Evolutionary conservation across 2,888 invertebrate genomes (phyloP).

Genomic region (Pseudeuparius sepicola): DNA sequence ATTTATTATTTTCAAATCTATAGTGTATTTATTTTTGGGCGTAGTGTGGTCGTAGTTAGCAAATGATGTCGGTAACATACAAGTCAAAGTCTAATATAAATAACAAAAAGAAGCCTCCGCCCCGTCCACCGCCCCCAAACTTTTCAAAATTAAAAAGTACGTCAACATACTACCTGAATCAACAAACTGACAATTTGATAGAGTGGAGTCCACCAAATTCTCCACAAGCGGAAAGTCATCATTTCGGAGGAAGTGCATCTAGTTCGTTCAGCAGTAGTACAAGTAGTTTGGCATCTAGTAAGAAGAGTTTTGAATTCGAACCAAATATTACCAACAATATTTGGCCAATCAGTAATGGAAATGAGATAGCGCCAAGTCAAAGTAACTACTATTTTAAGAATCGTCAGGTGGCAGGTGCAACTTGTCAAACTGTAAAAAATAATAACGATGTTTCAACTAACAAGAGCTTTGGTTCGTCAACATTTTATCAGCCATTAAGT

Average conservation of each 20-base stretch:
- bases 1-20: too few relatives aligned
- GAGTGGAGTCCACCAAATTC: conserved; percentile 44
- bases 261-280: conserved; percentile 38
- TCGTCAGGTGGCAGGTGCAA: neutral
- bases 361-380: conserved; percentile 10
- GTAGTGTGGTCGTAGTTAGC: too few relatives aligned
- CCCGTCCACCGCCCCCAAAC: conserved; percentile 61
- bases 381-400: conserved; percentile 7
- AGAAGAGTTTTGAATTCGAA: conserved; percentile 70
- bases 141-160: conserved; percentile 34
- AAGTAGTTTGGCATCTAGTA: conserved; percentile 55
- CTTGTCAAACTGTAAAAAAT: neutral
- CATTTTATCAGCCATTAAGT: too few relatives aligned
- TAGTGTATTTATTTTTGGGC: too few relatives aligned
- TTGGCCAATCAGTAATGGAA: conserved; percentile 31
- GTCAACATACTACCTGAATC: conserved; percentile 33
- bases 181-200: conserved; percentile 37
- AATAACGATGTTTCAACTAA: too few relatives aligned
- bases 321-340: conserved; percentile 37
- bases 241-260: conserved; percentile 36
- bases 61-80: too few relatives aligned
- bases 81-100: conserved; percentile 22
- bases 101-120: conserved; percentile 58
- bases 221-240: conserved; percentile 33
- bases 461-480: too few relatives aligned